Evolutionary conservation across 2,113 vertebrate genomes (phyloP).

Genomic region (Campylomormyrus tamandua): DNA sequence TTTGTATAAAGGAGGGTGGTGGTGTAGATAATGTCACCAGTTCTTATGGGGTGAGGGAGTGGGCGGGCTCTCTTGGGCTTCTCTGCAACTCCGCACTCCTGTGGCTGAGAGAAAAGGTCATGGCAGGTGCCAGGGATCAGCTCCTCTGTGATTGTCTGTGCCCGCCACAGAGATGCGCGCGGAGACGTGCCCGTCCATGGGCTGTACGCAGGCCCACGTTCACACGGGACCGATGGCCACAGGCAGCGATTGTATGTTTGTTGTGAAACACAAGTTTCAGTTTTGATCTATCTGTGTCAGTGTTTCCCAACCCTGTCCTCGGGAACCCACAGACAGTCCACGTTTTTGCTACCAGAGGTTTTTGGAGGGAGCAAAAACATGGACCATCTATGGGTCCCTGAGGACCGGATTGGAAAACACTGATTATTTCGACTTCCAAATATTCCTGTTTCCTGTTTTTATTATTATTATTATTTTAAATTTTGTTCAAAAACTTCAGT

Average conservation of each 20-base stretch:
- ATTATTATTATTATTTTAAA: neutral
- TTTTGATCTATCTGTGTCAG: neutral
- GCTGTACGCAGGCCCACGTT: neutral
- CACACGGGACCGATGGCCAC: neutral
- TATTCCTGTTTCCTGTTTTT: neutral
- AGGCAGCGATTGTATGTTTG: neutral
- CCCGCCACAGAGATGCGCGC: neutral
- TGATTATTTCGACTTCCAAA: neutral
- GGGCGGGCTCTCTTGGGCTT: neutral
- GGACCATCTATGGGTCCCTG: neutral
- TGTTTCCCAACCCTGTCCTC: neutral
- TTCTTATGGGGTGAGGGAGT: neutral
- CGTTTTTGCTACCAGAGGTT: neutral
- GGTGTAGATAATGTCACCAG: neutral
- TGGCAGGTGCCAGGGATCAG: conserved; percentile 8
- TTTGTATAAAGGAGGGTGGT: neutral
- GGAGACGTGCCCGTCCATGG: neutral
- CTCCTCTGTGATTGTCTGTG: neutral
- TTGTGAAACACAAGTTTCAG: neutral
- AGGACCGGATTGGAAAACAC: neutral
- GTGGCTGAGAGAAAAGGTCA: conserved; percentile 18
- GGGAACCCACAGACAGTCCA: neutral
- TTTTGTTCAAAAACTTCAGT: neutral
- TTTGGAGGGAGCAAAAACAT: neutral
- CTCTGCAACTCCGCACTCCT: neutral